These are phyloP conservation scores for Zhuqinia jingwanae DNA, from an alignment of 2,888 invertebrate species.

Conservation along the genomic window DNA sequence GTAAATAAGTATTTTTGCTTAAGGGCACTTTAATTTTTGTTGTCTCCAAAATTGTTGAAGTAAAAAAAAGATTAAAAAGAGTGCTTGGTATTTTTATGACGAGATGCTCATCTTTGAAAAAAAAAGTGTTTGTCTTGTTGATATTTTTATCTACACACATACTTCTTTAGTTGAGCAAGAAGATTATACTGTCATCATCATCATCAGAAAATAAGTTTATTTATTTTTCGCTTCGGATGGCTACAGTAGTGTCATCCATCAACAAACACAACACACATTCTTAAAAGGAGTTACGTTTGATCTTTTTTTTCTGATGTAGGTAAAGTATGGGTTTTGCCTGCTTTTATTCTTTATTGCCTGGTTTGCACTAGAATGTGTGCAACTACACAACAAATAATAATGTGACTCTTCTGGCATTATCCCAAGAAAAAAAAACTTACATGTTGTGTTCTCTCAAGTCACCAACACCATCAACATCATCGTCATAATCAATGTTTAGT, in stretches of 20 bases:
- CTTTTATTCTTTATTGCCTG: neutral
- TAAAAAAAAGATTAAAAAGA: neutral
- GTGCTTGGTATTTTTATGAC: neutral
- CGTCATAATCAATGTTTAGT: neutral
- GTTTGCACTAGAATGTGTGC: neutral
- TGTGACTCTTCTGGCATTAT: slow-evolving; percentile 40
- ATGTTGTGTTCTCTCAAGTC: slow-evolving; percentile 4
- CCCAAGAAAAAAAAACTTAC: slow-evolving; percentile 51
- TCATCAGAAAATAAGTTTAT: too few relatives aligned
- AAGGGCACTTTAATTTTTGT: neutral
- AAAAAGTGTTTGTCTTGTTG: too few relatives aligned
- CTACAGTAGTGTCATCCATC: slow-evolving; percentile 8
- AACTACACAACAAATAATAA: neutral
- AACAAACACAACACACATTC: neutral
- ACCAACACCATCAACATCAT: slow-evolving; percentile 13
- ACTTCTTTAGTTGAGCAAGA: slow-evolving; percentile 47
- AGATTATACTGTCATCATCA: too few relatives aligned
- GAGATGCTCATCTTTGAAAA: neutral
- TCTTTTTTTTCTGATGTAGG: slow-evolving; percentile 7
- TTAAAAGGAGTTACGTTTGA: neutral
- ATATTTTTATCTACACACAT: slow-evolving; percentile 16
- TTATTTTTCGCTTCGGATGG: too few relatives aligned
- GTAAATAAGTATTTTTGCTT: neutral
- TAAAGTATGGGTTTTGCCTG: neutral
- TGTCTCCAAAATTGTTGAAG: neutral